Conservation (phyloP, 2,888 invertebrate species). For the Cheiracanthium punctorium region DNA sequence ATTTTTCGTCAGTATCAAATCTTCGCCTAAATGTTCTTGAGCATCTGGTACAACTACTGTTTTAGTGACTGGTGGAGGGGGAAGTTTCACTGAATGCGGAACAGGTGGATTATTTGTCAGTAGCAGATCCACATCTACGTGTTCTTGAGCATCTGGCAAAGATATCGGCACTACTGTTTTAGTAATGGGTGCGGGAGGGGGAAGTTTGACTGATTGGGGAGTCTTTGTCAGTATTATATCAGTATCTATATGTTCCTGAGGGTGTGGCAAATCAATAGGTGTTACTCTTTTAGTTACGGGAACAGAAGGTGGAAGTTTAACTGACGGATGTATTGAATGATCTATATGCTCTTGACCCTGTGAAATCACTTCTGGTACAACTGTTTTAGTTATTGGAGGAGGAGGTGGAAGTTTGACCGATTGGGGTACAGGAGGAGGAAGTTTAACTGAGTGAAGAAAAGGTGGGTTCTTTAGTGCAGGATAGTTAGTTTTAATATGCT, state of each 20-base stretch:
- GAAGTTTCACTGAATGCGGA: constrained; percentile 6
- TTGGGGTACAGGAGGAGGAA: not conserved
- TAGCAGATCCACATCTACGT: not conserved
- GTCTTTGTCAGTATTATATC: too few relatives aligned
- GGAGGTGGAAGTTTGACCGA: not conserved
- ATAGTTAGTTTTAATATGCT: not conserved
- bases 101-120: not conserved
- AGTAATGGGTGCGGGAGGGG: not conserved
- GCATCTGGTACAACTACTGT: not conserved
- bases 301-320: not conserved
- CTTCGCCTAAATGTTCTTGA: not conserved
- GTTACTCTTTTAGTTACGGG: not conserved
- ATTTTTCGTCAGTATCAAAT: not conserved
- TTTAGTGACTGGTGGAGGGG: not conserved
- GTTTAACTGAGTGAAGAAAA: not conserved
- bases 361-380: too few relatives aligned
- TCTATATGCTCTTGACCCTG: too few relatives aligned
- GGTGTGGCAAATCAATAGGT: not conserved
- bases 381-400: too few relatives aligned
- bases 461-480: not conserved
- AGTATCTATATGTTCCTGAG: not conserved
- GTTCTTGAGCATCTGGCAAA: not conserved
- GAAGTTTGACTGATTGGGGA: not conserved
- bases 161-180: not conserved
- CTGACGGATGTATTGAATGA: too few relatives aligned